Percentiles rank a stretch among this genome's conserved stretches.
Conservation (phyloP, 2,113 vertebrate genomes). For the Tragulus kanchil region DNA sequence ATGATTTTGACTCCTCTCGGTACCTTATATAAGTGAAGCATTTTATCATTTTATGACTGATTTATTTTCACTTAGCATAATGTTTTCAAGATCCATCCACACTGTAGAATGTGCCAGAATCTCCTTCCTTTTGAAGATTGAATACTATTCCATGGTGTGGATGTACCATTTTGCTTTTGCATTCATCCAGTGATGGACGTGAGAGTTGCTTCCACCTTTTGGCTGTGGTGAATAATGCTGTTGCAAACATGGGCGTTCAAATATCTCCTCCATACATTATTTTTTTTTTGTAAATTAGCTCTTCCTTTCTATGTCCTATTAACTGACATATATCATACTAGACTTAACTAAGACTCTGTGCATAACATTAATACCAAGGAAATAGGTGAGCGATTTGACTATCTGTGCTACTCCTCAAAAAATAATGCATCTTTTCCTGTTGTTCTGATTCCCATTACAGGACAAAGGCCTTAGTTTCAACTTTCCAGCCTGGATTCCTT, state of each 20-base stretch:
- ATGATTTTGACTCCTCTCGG: not conserved
- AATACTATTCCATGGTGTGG: not conserved
- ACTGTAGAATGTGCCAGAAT: not conserved
- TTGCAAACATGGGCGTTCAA: not conserved
- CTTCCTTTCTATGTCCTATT: not conserved
- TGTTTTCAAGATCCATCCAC: not conserved
- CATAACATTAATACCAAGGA: not conserved
- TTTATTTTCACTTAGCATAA: not conserved
- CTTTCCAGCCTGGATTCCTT: slow-evolving; percentile 87
- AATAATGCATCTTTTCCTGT: not conserved
- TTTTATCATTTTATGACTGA: not conserved
- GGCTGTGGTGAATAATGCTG: not conserved
- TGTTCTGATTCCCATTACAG: slow-evolving; percentile 85
- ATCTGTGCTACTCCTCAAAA: not conserved
- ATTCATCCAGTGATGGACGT: accelerated
- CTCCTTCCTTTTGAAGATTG: not conserved
- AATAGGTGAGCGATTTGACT: not conserved
- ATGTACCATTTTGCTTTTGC: not conserved
- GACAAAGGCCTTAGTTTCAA: slow-evolving; percentile 89
- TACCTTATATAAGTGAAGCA: not conserved
- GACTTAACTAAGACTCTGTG: not conserved
- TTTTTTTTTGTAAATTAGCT: not conserved
- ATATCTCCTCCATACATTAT: not conserved
- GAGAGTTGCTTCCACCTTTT: not conserved
- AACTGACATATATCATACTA: not conserved